A percentile compares a stretch with the other conserved stretches of the same genome.
Conservation (phyloP, 2,888 invertebrate genomes). For the Nemapogon koenigi region DNA sequence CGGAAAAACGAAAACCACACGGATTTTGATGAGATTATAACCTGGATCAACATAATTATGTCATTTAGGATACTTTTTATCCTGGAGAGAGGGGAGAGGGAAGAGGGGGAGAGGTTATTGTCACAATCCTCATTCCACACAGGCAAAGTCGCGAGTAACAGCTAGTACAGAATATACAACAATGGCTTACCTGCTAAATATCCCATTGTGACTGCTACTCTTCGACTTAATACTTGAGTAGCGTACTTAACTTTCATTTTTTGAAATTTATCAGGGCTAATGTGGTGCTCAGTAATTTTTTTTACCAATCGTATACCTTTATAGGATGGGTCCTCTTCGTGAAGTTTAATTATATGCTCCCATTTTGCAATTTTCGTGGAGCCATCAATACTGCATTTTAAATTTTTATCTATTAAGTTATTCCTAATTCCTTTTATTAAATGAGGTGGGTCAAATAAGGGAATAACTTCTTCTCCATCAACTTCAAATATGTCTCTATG, state of each 20-base stretch:
- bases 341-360: slow-evolving; percentile 19
- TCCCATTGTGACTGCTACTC: slow-evolving; percentile 13
- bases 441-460: slow-evolving; percentile 16
- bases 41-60: background rate
- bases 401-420: slow-evolving; percentile 13
- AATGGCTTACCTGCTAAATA: background rate
- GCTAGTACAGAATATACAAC: background rate
- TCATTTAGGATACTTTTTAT: background rate
- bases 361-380: slow-evolving; percentile 18
- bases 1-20: background rate
- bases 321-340: slow-evolving; percentile 12
- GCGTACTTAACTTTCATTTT: slow-evolving; percentile 19
- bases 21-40: background rate
- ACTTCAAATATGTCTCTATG: slow-evolving; percentile 9
- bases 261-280: slow-evolving; percentile 8
- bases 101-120: background rate
- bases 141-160: background rate
- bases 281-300: slow-evolving; percentile 13
- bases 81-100: background rate
- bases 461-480: slow-evolving; percentile 11
- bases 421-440: slow-evolving; percentile 15
- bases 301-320: slow-evolving; percentile 12
- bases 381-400: slow-evolving; percentile 10
- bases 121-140: background rate
- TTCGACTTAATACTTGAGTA: slow-evolving; percentile 23